Base-by-base conservation (phyloP, 2,113 vertebrate genomes). In the Pachycephala philippinensis region DNA sequence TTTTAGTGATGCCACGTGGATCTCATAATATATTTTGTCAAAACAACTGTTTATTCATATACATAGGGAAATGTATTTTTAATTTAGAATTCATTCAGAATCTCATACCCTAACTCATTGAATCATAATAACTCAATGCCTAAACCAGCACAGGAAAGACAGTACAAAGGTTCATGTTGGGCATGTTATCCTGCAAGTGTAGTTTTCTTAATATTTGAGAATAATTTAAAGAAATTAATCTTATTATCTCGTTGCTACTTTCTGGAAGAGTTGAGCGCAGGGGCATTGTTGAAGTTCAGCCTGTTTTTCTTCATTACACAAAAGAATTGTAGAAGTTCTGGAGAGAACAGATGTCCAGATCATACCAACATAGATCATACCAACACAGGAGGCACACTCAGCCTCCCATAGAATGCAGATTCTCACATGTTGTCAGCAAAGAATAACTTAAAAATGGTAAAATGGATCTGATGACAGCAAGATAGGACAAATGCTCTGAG, bases 1-100 rank as follows among this genome's bases (percentile, higher is more conserved):
- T 97, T 85, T 96, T 94, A 93, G 77, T 59, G 39, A 65, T 76
- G 26, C 47, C 61, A 94, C 54, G 17, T 37, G 84, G 66, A 71
- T 95, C 37, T 95, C 74, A 92, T 61, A 93, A 96, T 79, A 77
- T 63, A 72, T 70, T 59, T 44, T 92, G 72, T 96, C 78, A 93
- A 94, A 97, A 88, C 33, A 93, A 44, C 21, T 85, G 57, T 72
- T 95, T 94, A 79, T 63, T 90, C 33, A 35, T 65, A 37, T 85
- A 68, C 53, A 70, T 54, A 56, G 39, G 42, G 10, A 83, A 87
- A 83, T 80, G 33, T 56, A 75, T 63, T 96, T 95, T 90, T 79
- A 92, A 80, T 95, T 76, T 83, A 61, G 63, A 35, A 69, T 80
- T 66, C 33, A 96, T 89, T 89, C 87, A 77, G 71, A 68, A 53